Base-by-base conservation (phyloP, 2,797 vertebrate genomes). In the Chaunax sp. region DNA sequence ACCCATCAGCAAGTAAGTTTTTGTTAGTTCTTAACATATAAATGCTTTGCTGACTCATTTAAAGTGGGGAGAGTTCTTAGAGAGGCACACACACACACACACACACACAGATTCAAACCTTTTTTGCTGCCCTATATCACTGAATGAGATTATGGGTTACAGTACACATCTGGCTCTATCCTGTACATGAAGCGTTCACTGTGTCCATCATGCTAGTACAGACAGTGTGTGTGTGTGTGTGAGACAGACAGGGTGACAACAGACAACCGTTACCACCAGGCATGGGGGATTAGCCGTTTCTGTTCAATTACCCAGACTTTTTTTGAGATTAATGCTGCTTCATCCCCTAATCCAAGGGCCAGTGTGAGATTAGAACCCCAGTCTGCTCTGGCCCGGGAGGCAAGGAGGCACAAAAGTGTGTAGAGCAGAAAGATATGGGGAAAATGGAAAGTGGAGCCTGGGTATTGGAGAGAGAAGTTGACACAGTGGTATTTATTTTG, bases 281-380 rank as follows among this genome's bases (percentile, higher is more conserved):
- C 56, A 58, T 7, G 12, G 15, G 33, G 77, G 77, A 81, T 85
- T 77, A 85, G 33, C 68, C 3, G 44, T 68, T 81, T 82, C 38
- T 69, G 54, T 81, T 85, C 64, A 79, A 77, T 66, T 69, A 77
- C 44, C 69, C 82, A 87, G 84, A 83, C 73, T 2, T n/a, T 12
- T 12, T 61, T 83, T 85, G 66, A 84, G 82, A 88, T 90, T 86
- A 87, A 78, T 61, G 28, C 20, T 12, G 43, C 64, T 72, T 84
- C 81, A 76, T 83, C 61, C 81, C 56, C 75, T 91, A 90, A 90
- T 78, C 86, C 76, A 57, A 58, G 51, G 4, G 54, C 20, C 4
- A 58, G 46, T 1, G 20, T 64, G 64, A 78, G 84, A 89, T 91
- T 87, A 88, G 45, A 73, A 68, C 52, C 59, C 68, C 38, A 52